phyloP scores from a whole-genome alignment of 2,797 vertebrate genomes.

The Hippopotamyrus pictus region DNA sequence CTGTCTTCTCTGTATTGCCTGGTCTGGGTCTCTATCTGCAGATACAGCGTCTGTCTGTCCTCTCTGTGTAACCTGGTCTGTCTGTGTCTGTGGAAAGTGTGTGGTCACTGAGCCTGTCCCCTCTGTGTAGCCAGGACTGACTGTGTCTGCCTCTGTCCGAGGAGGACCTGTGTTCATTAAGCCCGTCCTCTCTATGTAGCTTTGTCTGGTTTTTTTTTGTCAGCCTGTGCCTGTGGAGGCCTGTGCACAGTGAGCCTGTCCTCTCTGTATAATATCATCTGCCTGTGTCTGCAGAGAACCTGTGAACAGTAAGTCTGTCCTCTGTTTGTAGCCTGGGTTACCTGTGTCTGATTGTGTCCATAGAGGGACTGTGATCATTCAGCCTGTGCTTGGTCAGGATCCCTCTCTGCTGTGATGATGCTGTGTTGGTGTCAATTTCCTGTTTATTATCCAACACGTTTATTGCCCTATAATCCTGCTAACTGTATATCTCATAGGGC shows the following conservation, averaged over 20 bases:
- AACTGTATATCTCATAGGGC: not conserved
- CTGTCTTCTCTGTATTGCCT: not conserved
- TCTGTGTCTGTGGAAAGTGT: not conserved
- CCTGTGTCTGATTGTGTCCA: not conserved
- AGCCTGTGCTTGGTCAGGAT: not conserved
- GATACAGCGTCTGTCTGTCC: not conserved
- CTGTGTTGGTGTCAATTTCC: not conserved
- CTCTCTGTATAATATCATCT: not conserved
- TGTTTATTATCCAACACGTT: not conserved
- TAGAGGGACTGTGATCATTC: not conserved
- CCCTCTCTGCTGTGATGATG: not conserved
- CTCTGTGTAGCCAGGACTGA: not conserved
- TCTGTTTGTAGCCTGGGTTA: not conserved
- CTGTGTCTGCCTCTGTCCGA: not conserved
- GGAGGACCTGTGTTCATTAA: not conserved
- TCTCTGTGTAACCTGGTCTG: not conserved
- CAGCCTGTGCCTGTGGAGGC: not conserved
- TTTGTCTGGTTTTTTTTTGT: not conserved
- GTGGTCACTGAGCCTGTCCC: not conserved
- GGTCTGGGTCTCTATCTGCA: not conserved
- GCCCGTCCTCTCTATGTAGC: not conserved
- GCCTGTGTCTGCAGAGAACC: not conserved
- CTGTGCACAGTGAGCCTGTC: not conserved
- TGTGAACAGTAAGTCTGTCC: not conserved
- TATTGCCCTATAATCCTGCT: not conserved